Evolutionary conservation across 2,888 invertebrate species (phyloP).

Genomic region (Campaea margaritaria): DNA sequence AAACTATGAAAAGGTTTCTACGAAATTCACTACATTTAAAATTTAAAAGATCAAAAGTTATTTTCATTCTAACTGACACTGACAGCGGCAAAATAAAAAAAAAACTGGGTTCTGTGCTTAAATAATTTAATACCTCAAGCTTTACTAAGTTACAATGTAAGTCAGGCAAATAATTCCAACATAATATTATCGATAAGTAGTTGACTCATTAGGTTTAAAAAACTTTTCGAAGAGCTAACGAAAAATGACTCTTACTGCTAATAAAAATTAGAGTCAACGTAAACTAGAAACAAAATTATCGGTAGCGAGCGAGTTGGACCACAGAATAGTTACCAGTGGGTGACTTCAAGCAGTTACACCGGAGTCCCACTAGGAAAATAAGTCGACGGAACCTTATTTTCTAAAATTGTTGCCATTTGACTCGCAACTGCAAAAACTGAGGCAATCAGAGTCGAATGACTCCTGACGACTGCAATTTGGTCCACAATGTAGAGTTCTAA

Average conservation of each 20-base stretch:
- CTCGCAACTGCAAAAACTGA: slow-evolving; percentile 39
- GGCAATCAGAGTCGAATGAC: slow-evolving; percentile 40
- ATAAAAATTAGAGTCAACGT: slow-evolving; percentile 25
- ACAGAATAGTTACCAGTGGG: no score
- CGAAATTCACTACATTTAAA: no score
- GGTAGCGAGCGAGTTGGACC: slow-evolving; percentile 28
- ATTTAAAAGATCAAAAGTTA: no score
- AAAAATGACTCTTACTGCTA: neutral
- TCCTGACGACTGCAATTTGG: slow-evolving; percentile 50
- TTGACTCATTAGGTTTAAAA: neutral
- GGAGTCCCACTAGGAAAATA: slow-evolving; percentile 26
- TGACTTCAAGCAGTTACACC: neutral
- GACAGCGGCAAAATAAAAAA: no score
- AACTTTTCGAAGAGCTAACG: neutral
- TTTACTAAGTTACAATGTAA: no score
- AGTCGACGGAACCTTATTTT: slow-evolving; percentile 8
- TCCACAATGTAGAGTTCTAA: slow-evolving; percentile 62
- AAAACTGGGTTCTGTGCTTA: no score
- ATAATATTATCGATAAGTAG: no score
- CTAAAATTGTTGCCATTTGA: slow-evolving; percentile 37
- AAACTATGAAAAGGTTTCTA: no score
- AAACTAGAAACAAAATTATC: slow-evolving; percentile 35
- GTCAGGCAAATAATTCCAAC: no score
- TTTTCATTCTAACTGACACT: no score
- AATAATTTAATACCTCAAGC: no score